These are phyloP conservation scores for Denticeps clupeoides DNA, from an alignment of 2,797 vertebrate genomes.

Conservation along the genomic window DNA sequence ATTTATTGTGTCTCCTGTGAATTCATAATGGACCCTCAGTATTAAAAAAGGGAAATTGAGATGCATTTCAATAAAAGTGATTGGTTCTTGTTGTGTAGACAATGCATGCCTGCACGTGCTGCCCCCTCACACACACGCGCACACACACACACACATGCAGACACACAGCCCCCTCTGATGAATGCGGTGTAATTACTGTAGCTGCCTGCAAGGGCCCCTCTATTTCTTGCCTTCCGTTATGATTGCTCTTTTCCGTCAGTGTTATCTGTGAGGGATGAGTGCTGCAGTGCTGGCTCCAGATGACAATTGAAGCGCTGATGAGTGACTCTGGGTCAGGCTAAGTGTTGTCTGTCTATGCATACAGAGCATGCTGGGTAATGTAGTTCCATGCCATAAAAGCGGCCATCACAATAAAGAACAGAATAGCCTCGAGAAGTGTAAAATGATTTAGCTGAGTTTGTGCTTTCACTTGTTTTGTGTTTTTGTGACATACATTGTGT, in stretches of 20 bases:
- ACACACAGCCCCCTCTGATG: constrained; percentile 42
- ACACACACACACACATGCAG: constrained; percentile 2
- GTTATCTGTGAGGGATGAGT: constrained; percentile 59
- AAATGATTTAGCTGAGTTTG: no score
- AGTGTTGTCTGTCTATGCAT: constrained; percentile 22
- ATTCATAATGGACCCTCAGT: constrained; percentile 66
- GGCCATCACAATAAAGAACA: no score
- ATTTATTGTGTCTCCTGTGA: constrained; percentile 60
- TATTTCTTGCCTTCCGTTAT: constrained; percentile 37
- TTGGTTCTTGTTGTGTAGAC: constrained; percentile 65
- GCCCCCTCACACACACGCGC: constrained; percentile 29
- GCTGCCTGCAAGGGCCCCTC: constrained; percentile 50
- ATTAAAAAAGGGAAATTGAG: constrained; percentile 67
- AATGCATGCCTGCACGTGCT: constrained; percentile 59
- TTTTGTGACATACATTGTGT: no score
- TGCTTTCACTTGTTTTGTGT: no score
- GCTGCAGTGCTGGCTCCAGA: constrained; percentile 36
- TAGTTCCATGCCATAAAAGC: constrained; percentile 25
- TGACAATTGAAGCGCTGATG: constrained; percentile 45
- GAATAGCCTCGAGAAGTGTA: no score
- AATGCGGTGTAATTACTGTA: constrained; percentile 68
- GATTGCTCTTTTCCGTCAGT: constrained; percentile 60
- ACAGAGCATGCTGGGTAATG: constrained; percentile 36
- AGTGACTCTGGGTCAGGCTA: constrained; percentile 35
- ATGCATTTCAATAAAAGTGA: constrained; percentile 79